Percentiles rank a stretch among this genome's conserved stretches.
Conservation (phyloP, 1,140 invertebrate genomes). For the Heliconius congener region DNA sequence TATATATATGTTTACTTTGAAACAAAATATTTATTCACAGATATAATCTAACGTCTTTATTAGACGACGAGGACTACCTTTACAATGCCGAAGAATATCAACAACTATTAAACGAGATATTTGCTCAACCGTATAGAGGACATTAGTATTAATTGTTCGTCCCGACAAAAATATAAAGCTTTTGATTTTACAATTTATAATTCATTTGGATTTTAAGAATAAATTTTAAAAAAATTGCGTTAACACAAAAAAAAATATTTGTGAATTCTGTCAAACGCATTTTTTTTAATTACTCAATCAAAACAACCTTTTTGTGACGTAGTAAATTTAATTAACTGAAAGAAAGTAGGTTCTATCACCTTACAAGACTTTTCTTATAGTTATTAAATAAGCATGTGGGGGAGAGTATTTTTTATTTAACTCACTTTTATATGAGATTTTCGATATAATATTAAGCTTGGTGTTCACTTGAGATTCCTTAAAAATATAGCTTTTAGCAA, state of each 20-base stretch:
- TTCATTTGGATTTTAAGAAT: too few relatives aligned
- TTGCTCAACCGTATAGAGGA: slow-evolving; percentile 75
- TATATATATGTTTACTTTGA: too few relatives aligned
- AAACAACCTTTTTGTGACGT: too few relatives aligned
- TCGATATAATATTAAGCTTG: slow-evolving; percentile 41
- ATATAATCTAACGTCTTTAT: slow-evolving; percentile 55
- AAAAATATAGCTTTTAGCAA: slow-evolving; percentile 47
- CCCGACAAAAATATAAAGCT: background rate
- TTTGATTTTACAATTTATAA: background rate
- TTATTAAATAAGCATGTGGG: background rate
- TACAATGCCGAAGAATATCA: slow-evolving; percentile 76
- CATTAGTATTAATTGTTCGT: slow-evolving; percentile 45
- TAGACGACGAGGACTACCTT: slow-evolving; percentile 69
- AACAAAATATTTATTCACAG: slow-evolving; percentile 41
- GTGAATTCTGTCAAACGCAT: too few relatives aligned
- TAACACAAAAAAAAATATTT: too few relatives aligned
- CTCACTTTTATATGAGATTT: slow-evolving; percentile 56
- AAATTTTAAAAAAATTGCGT: too few relatives aligned
- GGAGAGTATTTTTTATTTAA: slow-evolving; percentile 12
- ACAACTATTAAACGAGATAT: slow-evolving; percentile 73
- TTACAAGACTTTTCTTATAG: background rate
- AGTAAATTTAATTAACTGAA: background rate
- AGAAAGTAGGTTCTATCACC: background rate
- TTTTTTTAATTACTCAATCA: too few relatives aligned
- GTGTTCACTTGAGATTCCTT: slow-evolving; percentile 65